These are phyloP conservation scores for Zosterops borbonicus DNA, from an alignment of 2,113 vertebrate species.

Conservation along the genomic window DNA sequence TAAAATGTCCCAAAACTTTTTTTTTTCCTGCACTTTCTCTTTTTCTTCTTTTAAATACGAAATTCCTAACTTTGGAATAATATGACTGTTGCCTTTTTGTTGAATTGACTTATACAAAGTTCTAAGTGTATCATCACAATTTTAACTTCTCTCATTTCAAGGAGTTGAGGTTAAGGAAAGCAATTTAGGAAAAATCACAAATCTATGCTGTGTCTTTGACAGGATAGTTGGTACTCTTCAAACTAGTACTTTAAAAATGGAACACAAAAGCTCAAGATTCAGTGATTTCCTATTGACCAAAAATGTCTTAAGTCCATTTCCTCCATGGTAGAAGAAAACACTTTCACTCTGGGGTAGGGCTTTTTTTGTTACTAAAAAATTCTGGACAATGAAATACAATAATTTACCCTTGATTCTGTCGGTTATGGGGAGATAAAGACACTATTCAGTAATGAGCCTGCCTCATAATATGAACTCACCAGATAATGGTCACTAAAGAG, in stretches of 20 bases:
- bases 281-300: not conserved
- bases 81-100: not conserved
- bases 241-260: not conserved
- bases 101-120: not conserved
- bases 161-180: not conserved
- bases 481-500: not conserved
- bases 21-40: not conserved
- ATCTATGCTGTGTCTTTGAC: not conserved
- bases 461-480: not conserved
- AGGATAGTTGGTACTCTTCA: not conserved
- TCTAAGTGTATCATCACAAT: not conserved
- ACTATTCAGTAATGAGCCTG: not conserved
- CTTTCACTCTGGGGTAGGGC: accelerated
- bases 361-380: not conserved
- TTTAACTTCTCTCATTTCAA: not conserved
- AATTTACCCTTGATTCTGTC: not conserved
- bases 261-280: not conserved
- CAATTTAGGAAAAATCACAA: not conserved
- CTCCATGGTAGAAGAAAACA: not conserved
- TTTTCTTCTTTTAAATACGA: not conserved
- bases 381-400: not conserved
- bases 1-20: not conserved
- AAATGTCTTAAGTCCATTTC: not conserved
- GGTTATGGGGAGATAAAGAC: not conserved
- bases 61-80: not conserved